phyloP scores from a whole-genome alignment of 2,888 invertebrate species.

The Rosalia funebris region DNA sequence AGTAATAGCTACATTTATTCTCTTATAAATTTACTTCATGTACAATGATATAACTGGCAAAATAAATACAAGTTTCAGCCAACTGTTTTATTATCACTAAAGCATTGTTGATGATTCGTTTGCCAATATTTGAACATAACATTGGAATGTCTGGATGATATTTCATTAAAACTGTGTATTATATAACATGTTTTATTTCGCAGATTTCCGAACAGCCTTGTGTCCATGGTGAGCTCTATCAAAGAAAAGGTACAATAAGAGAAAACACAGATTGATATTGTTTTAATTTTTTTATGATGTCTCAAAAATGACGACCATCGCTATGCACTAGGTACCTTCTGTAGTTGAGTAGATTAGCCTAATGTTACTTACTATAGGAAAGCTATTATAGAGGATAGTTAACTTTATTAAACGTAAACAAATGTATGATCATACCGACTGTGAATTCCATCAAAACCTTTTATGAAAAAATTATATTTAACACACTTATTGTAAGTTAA shows the following conservation, averaged over 20 bases:
- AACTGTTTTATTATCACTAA: not conserved
- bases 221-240: constrained; percentile 14
- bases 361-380: not conserved
- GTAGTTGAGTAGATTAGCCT: constrained; percentile 27
- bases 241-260: constrained; percentile 30
- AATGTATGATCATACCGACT: constrained; percentile 25
- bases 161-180: not conserved
- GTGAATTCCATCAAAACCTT: constrained; percentile 24
- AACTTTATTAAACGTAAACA: constrained; percentile 18
- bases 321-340: constrained; percentile 37
- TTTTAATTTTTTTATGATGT: constrained; percentile 2
- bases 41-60: not conserved
- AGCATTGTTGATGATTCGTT: not conserved
- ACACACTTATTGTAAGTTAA: constrained; percentile 8
- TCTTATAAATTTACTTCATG: not conserved
- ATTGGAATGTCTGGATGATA: not conserved
- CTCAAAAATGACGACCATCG: constrained; percentile 32
- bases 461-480: constrained; percentile 7
- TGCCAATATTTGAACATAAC: not conserved
- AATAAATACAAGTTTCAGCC: not conserved
- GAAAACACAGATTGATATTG: not conserved
- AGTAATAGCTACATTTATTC: not conserved
- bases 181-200: not conserved
- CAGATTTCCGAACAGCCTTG: constrained; percentile 17
- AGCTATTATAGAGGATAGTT: not conserved